phyloP scores from a whole-genome alignment of 2,797 vertebrate species.

The Lepus townsendii region DNA sequence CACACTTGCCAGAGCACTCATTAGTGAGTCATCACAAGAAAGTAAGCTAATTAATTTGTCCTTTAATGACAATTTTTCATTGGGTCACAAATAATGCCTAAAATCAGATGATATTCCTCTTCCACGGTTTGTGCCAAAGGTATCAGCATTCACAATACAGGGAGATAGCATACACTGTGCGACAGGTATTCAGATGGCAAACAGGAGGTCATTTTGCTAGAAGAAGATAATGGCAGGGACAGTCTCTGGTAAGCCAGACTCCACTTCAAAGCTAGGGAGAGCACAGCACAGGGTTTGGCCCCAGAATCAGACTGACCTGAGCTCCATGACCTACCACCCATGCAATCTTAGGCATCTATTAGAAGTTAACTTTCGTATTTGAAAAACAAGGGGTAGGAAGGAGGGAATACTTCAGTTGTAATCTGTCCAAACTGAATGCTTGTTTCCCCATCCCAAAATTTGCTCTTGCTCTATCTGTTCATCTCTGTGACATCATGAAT shows the following conservation, averaged over 20 bases:
- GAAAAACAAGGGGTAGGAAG: background rate
- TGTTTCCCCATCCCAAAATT: background rate
- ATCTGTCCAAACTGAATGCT: background rate
- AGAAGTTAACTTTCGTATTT: conserved; percentile 11
- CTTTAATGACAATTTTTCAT: conserved; percentile 54
- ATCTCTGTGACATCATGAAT: background rate
- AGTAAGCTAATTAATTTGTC: conserved; percentile 35
- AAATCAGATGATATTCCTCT: conserved; percentile 31
- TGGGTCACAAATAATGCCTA: conserved; percentile 38
- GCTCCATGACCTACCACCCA: background rate
- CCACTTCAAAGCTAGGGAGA: background rate
- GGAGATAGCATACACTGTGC: background rate
- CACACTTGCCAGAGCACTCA: background rate
- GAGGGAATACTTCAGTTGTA: background rate
- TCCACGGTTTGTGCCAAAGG: background rate
- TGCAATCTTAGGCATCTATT: background rate
- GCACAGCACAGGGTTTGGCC: background rate
- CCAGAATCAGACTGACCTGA: background rate
- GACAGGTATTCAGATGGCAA: background rate
- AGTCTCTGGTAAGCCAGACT: background rate
- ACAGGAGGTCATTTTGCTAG: background rate
- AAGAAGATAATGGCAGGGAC: background rate
- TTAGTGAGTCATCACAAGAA: conserved; percentile 53
- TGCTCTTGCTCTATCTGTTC: background rate
- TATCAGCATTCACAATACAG: conserved; percentile 16